Conservation (phyloP, 2,888 invertebrate species). For the Poecilus cupreus region DNA sequence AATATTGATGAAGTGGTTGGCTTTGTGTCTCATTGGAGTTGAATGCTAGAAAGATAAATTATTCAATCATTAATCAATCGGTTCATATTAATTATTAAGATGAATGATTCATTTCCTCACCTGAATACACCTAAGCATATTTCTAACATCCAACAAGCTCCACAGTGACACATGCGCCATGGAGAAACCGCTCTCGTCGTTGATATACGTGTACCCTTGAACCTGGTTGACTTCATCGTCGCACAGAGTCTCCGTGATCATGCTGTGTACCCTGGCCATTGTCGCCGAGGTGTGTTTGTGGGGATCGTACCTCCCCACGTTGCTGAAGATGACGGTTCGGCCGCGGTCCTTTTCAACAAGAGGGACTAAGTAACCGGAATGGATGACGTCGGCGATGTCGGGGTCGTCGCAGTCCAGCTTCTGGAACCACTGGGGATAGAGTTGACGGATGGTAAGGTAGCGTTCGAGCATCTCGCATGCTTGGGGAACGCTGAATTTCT, state of each 20-base stretch:
- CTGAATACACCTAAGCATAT: slow-evolving; percentile 87
- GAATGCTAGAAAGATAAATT: slow-evolving; percentile 79
- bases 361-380: slow-evolving; percentile 86
- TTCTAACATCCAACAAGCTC: slow-evolving; percentile 86
- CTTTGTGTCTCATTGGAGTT: slow-evolving; percentile 93
- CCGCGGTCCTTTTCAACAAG: slow-evolving; percentile 86
- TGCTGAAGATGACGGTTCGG: slow-evolving; percentile 85
- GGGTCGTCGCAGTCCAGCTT: slow-evolving; percentile 87
- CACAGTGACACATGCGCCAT: slow-evolving; percentile 89
- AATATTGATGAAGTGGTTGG: slow-evolving; percentile 90
- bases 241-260: slow-evolving; percentile 88
- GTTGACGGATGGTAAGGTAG: slow-evolving; percentile 88
- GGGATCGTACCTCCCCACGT: slow-evolving; percentile 79
- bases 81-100: neutral
- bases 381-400: slow-evolving; percentile 85
- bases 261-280: slow-evolving; percentile 89
- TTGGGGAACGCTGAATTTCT: slow-evolving; percentile 90
- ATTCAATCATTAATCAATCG: no score
- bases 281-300: slow-evolving; percentile 81
- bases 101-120: slow-evolving; percentile 68
- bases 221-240: slow-evolving; percentile 91
- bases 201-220: slow-evolving; percentile 88
- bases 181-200: slow-evolving; percentile 88
- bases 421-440: slow-evolving; percentile 91
- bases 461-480: slow-evolving; percentile 92